Evolutionary conservation across 2,113 vertebrate genomes (phyloP), one percentile per base, ranked within the genome.

Genomic region (Bettongia penicillata): DNA sequence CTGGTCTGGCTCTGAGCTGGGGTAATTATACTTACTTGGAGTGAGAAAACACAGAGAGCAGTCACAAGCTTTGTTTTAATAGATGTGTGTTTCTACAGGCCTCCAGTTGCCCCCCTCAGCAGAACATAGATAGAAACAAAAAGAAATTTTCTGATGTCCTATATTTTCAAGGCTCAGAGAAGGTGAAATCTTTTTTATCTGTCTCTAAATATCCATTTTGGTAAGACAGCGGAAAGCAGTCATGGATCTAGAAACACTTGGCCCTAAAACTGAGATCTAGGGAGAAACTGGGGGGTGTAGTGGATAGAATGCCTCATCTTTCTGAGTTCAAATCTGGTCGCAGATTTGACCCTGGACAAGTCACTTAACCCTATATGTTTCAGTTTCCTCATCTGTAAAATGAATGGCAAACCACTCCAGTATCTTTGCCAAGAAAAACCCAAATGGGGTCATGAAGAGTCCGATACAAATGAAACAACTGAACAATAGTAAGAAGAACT

Each of bases 121-220:
- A 92, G 55, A 91, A 91, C 28, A 92, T 26, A 92, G 51, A 93
- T 93, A 91, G 8, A 95, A 28, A 53, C 37, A 28, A 11, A 22
- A 53, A 96, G 47, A 91, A 93, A 2, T 22, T 26, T 94, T 91
- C 93, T 97, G 31, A 95, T 92, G 3, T 95, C 84, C 53, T 91
- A 43, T 37, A 5, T 96, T 84, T 28, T 37, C 0, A 0, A n/a
- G 25, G 31, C 31, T 24, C 53, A 26, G 31, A 91, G 26, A 94
- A 90, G 43, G 22, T 7, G 3, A 68, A n/a, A 90, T 91, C 1
- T n/a, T 90, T 1, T 91, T 43, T 26, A 92, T 92, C 26, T 92
- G 68, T 91, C 49, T 94, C 16, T 95, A 28, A 93, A 8, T 1
- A 89, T 51, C 3, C 16, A 93, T 50, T 93, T 90, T 84, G 23